phyloP scores from a whole-genome alignment of 2,113 vertebrate genomes.

The Dasyurus viverrinus region DNA sequence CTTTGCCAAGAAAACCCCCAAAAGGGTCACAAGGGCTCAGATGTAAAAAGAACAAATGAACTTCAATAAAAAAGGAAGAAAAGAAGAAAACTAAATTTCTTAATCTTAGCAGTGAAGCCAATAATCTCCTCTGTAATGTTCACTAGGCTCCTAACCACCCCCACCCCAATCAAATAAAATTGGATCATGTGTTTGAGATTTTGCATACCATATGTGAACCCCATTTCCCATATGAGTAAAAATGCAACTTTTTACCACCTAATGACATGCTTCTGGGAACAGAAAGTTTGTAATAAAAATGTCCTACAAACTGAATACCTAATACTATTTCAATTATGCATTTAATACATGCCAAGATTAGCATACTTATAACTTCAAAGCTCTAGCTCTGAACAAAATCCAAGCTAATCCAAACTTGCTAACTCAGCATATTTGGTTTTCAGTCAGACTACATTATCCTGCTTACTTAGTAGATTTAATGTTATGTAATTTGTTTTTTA shows the following conservation, averaged over 20 bases:
- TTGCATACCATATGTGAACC: conserved; percentile 71
- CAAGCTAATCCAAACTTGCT: conserved; percentile 65
- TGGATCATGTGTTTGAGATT: conserved; percentile 59
- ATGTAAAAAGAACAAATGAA: not conserved
- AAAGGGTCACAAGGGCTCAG: not conserved
- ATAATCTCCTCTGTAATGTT: conserved; percentile 30
- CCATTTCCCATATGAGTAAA: conserved; percentile 51
- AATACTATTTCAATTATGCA: conserved; percentile 54
- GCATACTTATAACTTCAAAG: conserved; percentile 66
- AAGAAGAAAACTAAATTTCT: conserved; percentile 31
- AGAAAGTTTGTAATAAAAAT: conserved; percentile 65
- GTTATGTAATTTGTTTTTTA: conserved; percentile 80
- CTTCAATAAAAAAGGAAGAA: not conserved
- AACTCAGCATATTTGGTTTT: conserved; percentile 80
- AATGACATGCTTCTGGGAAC: conserved; percentile 71
- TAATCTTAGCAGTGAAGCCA: not conserved
- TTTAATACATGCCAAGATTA: conserved; percentile 66
- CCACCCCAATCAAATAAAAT: conserved; percentile 66
- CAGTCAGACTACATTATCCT: conserved; percentile 71
- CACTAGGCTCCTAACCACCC: conserved; percentile 54
- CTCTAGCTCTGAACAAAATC: conserved; percentile 61
- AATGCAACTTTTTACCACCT: conserved; percentile 59
- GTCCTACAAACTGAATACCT: conserved; percentile 75
- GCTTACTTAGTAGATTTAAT: conserved; percentile 79
- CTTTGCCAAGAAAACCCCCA: not conserved